Base-by-base conservation (phyloP, 1,140 invertebrate genomes). In the Drosophila carrolli region DNA sequence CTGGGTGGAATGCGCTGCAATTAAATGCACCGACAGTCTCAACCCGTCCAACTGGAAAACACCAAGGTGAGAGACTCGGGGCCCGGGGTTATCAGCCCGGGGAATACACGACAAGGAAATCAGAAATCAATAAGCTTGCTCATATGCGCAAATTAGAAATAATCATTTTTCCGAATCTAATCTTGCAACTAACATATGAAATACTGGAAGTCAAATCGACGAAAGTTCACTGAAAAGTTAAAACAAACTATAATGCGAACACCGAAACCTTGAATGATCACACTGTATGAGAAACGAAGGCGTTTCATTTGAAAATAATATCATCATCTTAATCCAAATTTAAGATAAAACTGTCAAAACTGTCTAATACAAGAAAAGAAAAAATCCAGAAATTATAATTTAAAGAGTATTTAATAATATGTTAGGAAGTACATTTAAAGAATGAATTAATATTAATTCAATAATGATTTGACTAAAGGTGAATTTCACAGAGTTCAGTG, bases 41-140 rank as follows among this genome's bases (percentile, higher is more conserved):
- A 82, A 86, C 82, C 43, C 47, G 82, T 82, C 67, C 72, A 65
- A 81, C 79, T 57, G 75, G 83, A 86, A 80, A 47, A 54, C 27
- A 48, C 48, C 62, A 66, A 82, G 65, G 75, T 78, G 78, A 75
- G 79, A 57, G 58, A 60, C 51, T 37, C 16, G 11, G 38, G 41
- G 47, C 44, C 43, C 43, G 70, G 75, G 83, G 83, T 82, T 86
- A 86, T 86, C 82, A 61, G 60, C 5, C 32, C 54, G 53, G 66
- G 76, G 58, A 77, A 81, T 46, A 10, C 43, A 57, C 58, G 7
- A 29, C 41, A 38, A 70, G 48, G 47, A 53, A 61, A 27, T 61
- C 46, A 19, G 13, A 57, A 74, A 62, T 65, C 56, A 65, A 70
- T 65, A 19, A 53, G 27, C 58, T 46, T 46, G n/a, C 19, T 32